Evolutionary conservation across 2,113 vertebrate species (phyloP), one percentile per base, ranked within the genome.

Genomic region (Nymphicus hollandicus): DNA sequence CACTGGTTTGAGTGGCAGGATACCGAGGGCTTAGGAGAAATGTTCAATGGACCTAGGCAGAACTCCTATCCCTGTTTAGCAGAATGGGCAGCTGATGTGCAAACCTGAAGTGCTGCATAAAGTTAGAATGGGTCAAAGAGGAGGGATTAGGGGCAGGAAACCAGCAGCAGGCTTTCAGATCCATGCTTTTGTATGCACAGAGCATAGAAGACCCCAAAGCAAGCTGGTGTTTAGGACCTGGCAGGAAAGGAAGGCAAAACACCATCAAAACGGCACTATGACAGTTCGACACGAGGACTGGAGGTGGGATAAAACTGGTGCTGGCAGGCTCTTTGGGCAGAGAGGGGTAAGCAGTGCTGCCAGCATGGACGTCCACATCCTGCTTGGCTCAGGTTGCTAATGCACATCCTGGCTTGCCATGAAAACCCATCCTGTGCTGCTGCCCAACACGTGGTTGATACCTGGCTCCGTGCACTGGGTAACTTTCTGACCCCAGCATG

Each of bases 401-500:
- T 1, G 63, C 22, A 13, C 2, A 9, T 33, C 68, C 27, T 5
- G 10, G 7, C 19, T 35, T 1, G 1, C 14, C 64, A 39, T 3
- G 2, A 46, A 33, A 14, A 16, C 52, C 28, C 2, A 0, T 19
- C 41, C 70, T 52, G 35, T 3, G 2, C 28, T 61, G 46, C 37
- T 63, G 41, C 61, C 0, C 2, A 14, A 41, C 69, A 11, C 0
- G 0, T 15, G 55, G 52, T 47, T 2, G 2, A 28, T 25, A 7
- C 23, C 37, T 64, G 81, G 18, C 44, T 60, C 10, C 55, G 27
- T 0, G 1, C 0, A 0, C 10, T 1, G 5, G 71, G 47, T 39
- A 56, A 13, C 1, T 15, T 60, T 37, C 74, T 61, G 43, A 44
- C 27, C 78, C 29, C 82, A 33, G 39, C 6, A 2, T 0, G 2